Base-by-base conservation (phyloP, 1,140 invertebrate genomes). In the Hydropsyche tenuis region DNA sequence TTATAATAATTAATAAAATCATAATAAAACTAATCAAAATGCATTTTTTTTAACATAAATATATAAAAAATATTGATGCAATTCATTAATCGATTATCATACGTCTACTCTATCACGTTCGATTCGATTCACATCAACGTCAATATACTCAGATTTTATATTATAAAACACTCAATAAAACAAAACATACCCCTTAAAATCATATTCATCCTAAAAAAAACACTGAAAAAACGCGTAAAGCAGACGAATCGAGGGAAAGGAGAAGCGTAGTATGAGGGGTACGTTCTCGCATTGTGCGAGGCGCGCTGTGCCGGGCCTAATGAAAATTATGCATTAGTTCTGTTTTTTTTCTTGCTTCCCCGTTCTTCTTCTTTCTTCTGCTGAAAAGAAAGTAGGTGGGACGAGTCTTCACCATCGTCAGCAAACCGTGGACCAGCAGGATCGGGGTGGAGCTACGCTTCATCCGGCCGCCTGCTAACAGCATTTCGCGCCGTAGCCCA, bases 271-370 rank as follows among this genome's bases (percentile, higher is more conserved):
- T 9, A 9, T 9, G 20, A 65, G 27, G 37, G 27, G 63, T 16
- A 20, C n/a, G n/a, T n/a, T n/a, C n/a, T n/a, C 3, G 30, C 30
- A 37, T 37, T 37, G 30, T 37, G 70, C 42, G 64, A 60, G 66
- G 73, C 73, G 76, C 73, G 73, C 73, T 77, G 72, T 77, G 71
- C 64, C 76, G 73, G 73, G 73, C 73, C 76, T 77, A 77, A 77
- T 77, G 76, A 77, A 77, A 77, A 77, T 77, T 77, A 77, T 77
- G 76, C 76, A 77, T 77, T 77, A 77, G 76, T 77, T 75, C 73
- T 74, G 69, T 72, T 74, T 72, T 71, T 53, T 70, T 70, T 30
- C 45, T 16, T 9, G 9, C 3, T 37, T 37, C 30, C n/a, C n/a
- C n/a, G n/a, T n/a, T 60, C 23, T 27, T 23, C 23, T 60, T 11